Base-by-base conservation (phyloP, 2,797 vertebrate genomes). In the Galagoides demidoff region DNA sequence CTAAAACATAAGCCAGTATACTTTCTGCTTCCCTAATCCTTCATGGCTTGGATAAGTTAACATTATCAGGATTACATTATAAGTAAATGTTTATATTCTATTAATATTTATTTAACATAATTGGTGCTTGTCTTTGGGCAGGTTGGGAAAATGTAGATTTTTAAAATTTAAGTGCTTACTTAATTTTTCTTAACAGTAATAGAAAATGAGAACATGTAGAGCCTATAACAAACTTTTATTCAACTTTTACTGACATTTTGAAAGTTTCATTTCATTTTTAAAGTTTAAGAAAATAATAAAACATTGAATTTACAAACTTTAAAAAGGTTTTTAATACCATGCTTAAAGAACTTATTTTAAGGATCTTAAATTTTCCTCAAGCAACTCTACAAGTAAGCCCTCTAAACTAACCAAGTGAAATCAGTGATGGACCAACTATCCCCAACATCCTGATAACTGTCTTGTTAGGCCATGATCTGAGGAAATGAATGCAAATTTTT, bases 261-360 rank as follows among this genome's bases (percentile, higher is more conserved):
- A 55, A 96, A 92, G 10, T 85, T 89, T 66, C 29, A 74, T 94
- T 94, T 93, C 93, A 34, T 78, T 94, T n/a, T 83, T 20, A 27
- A 87, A 37, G 31, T 92, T 96, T 90, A 85, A 17, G n/a, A 20
- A 95, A 93, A 39, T 63, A 91, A 57, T 78, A 11, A 64, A 89
- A 95, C 68, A 39, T 66, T 77, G 89, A 97, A 92, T 78, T 96
- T 84, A 81, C 17, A 13, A 89, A 95, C 77, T 77, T 89, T 27
- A 63, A 86, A 59, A 73, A 43, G 63, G 13, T 76, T 68, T 76
- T 81, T 73, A 29, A 29, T 52, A 52, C 13, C 77, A 37, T 9
- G 10, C 74, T 89, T 93, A 55, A 81, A 57, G 13, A 84, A 73
- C 16, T 39, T 82, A 19, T 19, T 79, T 45, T 77, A 92, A 49